Evolutionary conservation across 2,888 invertebrate genomes (phyloP).

Genomic region (Drosophila borborema): DNA sequence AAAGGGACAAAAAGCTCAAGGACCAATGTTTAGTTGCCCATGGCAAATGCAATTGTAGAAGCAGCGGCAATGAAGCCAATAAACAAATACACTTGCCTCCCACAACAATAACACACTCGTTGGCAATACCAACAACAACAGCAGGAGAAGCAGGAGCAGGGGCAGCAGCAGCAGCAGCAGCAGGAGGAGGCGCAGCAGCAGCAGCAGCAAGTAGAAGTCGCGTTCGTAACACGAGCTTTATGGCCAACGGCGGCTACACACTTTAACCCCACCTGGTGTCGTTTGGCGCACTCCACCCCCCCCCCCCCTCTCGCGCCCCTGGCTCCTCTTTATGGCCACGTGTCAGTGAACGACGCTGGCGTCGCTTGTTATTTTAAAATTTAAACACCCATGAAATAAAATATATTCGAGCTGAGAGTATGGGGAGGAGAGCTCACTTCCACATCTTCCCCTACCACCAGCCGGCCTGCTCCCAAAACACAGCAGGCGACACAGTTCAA

Average conservation of each 20-base stretch:
- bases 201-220: constrained; percentile 38
- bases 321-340: constrained; percentile 55
- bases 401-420: constrained; percentile 49
- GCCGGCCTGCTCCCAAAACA: not conserved
- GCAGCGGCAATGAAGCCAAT: constrained; percentile 73
- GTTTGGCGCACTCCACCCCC: constrained; percentile 1
- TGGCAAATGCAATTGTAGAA: constrained; percentile 79
- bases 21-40: constrained; percentile 68
- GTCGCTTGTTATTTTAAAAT: constrained; percentile 80
- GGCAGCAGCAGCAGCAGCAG: constrained; percentile 4
- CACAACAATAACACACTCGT: constrained; percentile 40
- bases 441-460: not conserved
- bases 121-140: constrained; percentile 26
- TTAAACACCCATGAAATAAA: constrained; percentile 82
- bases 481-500: constrained; percentile 48
- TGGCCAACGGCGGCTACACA: constrained; percentile 53
- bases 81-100: constrained; percentile 71
- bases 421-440: not conserved
- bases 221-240: constrained; percentile 54
- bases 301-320: not conserved
- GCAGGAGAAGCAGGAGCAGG: not conserved
- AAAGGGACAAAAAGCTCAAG: constrained; percentile 12
- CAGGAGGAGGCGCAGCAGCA: constrained; percentile 5
- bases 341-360: constrained; percentile 64
- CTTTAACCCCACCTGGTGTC: constrained; percentile 65